Base-by-base conservation (phyloP, 2,797 vertebrate species). In the Eulemur albifrons region DNA sequence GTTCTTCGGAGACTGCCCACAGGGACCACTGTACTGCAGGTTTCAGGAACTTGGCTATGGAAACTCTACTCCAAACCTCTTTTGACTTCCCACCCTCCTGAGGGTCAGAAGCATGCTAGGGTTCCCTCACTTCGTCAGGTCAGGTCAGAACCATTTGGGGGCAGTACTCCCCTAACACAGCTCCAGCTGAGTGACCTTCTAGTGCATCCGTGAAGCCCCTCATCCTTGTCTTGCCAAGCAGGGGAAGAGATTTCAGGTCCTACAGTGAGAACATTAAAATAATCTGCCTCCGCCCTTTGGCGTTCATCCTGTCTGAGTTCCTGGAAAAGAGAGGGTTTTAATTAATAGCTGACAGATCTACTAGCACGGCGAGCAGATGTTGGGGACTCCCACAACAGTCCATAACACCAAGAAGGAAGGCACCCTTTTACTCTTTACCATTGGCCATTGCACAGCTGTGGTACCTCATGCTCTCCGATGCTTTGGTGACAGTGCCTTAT, bases 1-100 rank as follows among this genome's bases (percentile, higher is more conserved):
- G 5, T 57, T 30, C 21, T 63, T 90, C 4, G 18, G n/a, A 70
- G 38, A 32, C 1, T 94, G 30, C n/a, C 7, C 1, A 5, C 0
- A 0, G 2, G 21, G 48, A 70, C 2, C 23, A 3, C 7, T 30
- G 23, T n/a, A 23, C 2, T 50, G 3, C 21, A 43, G 14, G 3
- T 17, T 70, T 70, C 27, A 48, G 21, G 27, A 69, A 3, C 7
- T 27, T 27, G n/a, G 9, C 50, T 27, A 1, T 35, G 23, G 50
- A 92, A 65, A 59, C 1, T 38, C 6, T 6, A 13, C 11, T 23
- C 10, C 38, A 65, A 23, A 63, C 13, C 10, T 81, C 57, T n/a
- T 88, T 54, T 20, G 2, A 43, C 30, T 35, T 52, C 32, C 21
- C 21, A 61, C 17, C 0, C 11, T 30, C 13, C 30, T 50, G 7